Percentiles rank a stretch among this genome's conserved stretches.
Evolutionary conservation across 2,888 invertebrate species (phyloP).

Genomic region (Polia nebulosa): DNA sequence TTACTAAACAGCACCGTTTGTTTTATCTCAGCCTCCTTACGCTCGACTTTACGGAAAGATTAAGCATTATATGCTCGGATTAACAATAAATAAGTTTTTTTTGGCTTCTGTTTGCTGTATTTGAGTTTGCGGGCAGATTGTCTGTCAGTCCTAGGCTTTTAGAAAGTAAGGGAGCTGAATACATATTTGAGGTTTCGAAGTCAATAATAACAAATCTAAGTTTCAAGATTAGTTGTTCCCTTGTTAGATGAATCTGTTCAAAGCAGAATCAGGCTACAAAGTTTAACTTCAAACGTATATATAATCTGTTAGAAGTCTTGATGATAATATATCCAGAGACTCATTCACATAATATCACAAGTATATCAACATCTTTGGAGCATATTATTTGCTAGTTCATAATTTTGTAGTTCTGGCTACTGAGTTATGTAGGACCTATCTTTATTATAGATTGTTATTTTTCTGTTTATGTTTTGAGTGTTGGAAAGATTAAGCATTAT

Average conservation of each 20-base stretch:
- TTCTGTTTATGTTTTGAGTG: too few relatives aligned
- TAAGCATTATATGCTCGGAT: constrained; percentile 59
- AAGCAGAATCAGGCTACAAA: background rate
- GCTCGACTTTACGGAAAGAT: constrained; percentile 63
- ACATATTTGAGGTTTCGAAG: background rate
- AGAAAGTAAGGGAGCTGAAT: background rate
- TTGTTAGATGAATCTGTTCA: background rate
- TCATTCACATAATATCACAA: background rate
- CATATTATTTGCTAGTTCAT: background rate
- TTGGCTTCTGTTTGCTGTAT: constrained; percentile 40
- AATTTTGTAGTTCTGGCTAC: background rate
- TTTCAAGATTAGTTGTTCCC: background rate
- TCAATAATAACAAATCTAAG: background rate
- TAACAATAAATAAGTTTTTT: constrained; percentile 62
- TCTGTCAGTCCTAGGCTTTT: background rate
- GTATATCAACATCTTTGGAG: background rate
- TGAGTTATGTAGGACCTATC: background rate
- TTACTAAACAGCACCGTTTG: constrained; percentile 59
- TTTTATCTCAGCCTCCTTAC: constrained; percentile 60
- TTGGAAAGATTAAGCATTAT: constrained; percentile 63
- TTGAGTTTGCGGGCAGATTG: constrained; percentile 8
- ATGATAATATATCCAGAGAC: background rate
- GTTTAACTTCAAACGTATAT: background rate
- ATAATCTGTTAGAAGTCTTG: background rate
- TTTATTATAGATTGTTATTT: too few relatives aligned